Percentiles rank a stretch among this genome's conserved stretches.
phyloP scores from a whole-genome alignment of 2,888 invertebrate genomes.

The Epinotia brunnichana region DNA sequence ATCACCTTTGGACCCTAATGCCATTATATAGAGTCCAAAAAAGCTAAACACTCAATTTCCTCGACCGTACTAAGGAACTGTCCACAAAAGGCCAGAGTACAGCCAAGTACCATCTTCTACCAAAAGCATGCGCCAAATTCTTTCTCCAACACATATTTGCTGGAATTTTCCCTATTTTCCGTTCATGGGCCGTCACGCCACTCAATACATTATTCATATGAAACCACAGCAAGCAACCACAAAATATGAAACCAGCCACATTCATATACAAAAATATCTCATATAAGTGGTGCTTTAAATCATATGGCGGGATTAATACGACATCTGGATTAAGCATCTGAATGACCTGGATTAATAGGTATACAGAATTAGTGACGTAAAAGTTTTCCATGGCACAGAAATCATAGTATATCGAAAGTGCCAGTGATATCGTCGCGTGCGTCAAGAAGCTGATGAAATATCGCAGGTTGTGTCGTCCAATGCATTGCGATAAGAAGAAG shows the following conservation, averaged over 20 bases:
- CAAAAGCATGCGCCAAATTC: constrained; percentile 86
- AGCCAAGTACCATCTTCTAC: constrained; percentile 26
- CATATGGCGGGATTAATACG: constrained; percentile 48
- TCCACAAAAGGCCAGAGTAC: constrained; percentile 14
- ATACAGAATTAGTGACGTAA: constrained; percentile 44
- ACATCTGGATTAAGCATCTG: not conserved
- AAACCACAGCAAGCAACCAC: constrained; percentile 53
- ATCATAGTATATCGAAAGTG: constrained; percentile 85
- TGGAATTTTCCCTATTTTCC: constrained; percentile 68
- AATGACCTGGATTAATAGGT: not conserved
- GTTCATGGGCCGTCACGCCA: constrained; percentile 77
- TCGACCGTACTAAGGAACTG: not conserved
- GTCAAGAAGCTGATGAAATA: constrained; percentile 90
- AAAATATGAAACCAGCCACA: constrained; percentile 56
- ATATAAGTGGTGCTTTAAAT: constrained; percentile 57
- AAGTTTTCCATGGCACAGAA: constrained; percentile 82
- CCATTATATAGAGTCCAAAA: too few relatives aligned
- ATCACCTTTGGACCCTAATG: too few relatives aligned
- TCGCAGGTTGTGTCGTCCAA: constrained; percentile 91
- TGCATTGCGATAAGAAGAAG: constrained; percentile 91
- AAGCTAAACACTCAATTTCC: too few relatives aligned
- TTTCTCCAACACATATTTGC: constrained; percentile 86
- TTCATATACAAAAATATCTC: constrained; percentile 61
- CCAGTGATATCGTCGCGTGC: constrained; percentile 86
- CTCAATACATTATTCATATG: constrained; percentile 79